Evolutionary conservation across 2,113 vertebrate genomes (phyloP), one percentile per base, ranked within the genome.

Genomic region (Larimichthys polyactis): DNA sequence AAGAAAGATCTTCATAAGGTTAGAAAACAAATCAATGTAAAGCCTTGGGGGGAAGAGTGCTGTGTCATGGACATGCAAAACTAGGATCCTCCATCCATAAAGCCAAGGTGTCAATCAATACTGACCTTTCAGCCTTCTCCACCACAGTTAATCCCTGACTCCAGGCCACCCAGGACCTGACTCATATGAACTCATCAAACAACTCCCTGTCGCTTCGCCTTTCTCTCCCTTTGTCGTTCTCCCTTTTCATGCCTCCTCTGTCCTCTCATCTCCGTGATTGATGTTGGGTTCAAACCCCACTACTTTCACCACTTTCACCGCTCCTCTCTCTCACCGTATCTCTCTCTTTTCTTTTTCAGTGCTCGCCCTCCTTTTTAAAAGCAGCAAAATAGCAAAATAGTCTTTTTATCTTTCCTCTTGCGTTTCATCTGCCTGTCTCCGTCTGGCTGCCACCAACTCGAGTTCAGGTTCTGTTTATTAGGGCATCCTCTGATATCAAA

Each of bases 111-210:
- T 85, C 84, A 90, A 43, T 93, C 91, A 93, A 89, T 91, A 84
- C 51, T 90, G 92, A 92, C 91, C 91, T 93, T 93, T 91, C 81
- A 79, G 74, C 67, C 65, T 90, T 87, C 90, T 88, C 59, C 52
- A 70, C 77, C 44, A 65, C 71, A 64, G 82, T 86, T 91, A 90
- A 92, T 91, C 89, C 83, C 67, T 83, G 88, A 80, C 79, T 91
- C 73, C 73, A 58, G 63, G 82, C 83, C 92, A 88, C 87, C 75
- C 85, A 87, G 84, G 88, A 90, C 88, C 81, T 89, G 79, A 89
- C 86, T 86, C 66, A 1, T 63, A 82, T 92, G 81, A 91, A 83
- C 86, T 91, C 90, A 91, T 94, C 92, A 90, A 91, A 88, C 75
- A 85, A 36, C 87, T 81, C 87, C 69, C 86, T 71, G 48, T 84